These are phyloP conservation scores for Odontamblyopus rebecca DNA, from an alignment of 2,797 vertebrate species.

Conservation along the genomic window DNA sequence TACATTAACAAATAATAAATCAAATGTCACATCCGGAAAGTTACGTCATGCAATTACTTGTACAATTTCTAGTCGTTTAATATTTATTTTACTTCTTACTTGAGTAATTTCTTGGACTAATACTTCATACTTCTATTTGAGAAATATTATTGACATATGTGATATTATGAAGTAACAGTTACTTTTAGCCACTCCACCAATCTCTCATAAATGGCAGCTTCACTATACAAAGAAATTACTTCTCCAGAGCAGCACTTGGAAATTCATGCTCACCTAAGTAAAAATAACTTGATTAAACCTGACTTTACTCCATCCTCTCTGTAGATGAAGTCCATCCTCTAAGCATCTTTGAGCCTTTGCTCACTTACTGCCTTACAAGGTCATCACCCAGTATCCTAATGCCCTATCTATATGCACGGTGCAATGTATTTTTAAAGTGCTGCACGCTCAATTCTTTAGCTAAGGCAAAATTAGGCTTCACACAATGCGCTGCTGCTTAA, in stretches of 20 bases:
- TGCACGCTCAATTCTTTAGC: not conserved
- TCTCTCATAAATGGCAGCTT: not conserved
- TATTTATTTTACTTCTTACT: not conserved
- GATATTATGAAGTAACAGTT: not conserved
- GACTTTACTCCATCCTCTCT: not conserved
- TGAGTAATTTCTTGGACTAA: not conserved
- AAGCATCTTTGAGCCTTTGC: not conserved
- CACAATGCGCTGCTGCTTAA: slow-evolving; percentile 46
- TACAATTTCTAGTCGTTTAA: too few species aligned
- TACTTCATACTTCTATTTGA: too few species aligned
- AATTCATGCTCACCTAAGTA: not conserved
- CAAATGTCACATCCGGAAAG: too few species aligned
- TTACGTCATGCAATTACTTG: too few species aligned
- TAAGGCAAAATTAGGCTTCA: slow-evolving; percentile 37
- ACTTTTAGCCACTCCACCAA: not conserved
- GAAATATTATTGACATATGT: too few species aligned
- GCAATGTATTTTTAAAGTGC: slow-evolving; percentile 45
- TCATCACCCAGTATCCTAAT: slow-evolving; percentile 56
- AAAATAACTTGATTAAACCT: not conserved
- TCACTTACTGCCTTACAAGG: slow-evolving; percentile 25
- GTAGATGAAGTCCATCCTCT: not conserved
- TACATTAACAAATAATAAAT: too few species aligned
- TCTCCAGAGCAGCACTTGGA: not conserved
- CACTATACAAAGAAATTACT: not conserved
- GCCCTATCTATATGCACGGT: slow-evolving; percentile 72